phyloP scores from a whole-genome alignment of 2,888 invertebrate genomes.

The Drosophila seclusa region DNA sequence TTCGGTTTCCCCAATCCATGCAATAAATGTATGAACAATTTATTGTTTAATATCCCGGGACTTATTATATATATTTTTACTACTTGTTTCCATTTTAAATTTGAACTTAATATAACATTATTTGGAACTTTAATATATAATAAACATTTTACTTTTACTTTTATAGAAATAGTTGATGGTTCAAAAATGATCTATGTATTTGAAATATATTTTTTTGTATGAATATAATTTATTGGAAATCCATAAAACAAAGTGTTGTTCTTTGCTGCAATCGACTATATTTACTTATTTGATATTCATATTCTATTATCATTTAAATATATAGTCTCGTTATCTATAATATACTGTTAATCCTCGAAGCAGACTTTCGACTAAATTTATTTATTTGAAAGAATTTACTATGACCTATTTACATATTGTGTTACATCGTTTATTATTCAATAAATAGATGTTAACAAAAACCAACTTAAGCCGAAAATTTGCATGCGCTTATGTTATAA shows the following conservation, averaged over 20 bases:
- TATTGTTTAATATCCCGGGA: not conserved
- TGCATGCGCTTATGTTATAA: not conserved
- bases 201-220: not conserved
- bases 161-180: not conserved
- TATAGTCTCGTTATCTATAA: not conserved
- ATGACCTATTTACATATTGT: not conserved
- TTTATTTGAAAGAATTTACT: not conserved
- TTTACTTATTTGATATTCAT: not conserved
- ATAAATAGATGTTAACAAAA: not conserved
- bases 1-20: not conserved
- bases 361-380: not conserved
- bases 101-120: not conserved
- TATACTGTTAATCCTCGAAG: not conserved
- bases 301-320: not conserved
- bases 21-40: no score
- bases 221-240: not conserved
- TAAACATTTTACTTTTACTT: not conserved
- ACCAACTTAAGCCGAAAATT: not conserved
- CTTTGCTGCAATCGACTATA: not conserved
- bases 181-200: not conserved
- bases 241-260: accelerated
- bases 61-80: accelerated
- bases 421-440: not conserved
- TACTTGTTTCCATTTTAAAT: not conserved
- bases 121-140: not conserved